phyloP scores from a whole-genome alignment of 2,113 vertebrate species.

The Pungitius pungitius region DNA sequence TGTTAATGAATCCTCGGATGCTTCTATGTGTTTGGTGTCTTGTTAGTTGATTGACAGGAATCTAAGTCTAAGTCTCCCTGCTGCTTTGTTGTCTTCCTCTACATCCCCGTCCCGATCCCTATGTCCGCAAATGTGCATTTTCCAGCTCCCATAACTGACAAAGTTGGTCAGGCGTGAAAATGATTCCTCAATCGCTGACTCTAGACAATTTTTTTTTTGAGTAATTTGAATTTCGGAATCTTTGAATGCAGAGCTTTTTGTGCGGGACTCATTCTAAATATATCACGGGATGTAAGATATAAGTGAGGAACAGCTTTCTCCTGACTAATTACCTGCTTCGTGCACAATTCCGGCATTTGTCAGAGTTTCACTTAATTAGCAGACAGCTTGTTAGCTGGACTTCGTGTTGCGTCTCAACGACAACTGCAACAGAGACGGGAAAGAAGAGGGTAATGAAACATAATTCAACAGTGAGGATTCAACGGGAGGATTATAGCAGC shows the following conservation, averaged over 20 bases:
- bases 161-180: background rate
- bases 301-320: slow-evolving; percentile 24
- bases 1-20: background rate
- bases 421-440: background rate
- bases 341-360: slow-evolving; percentile 42
- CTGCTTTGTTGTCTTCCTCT: background rate
- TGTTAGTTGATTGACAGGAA: background rate
- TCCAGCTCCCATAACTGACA: background rate
- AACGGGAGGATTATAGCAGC: slow-evolving; percentile 15
- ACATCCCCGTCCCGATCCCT: background rate
- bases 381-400: slow-evolving; percentile 19
- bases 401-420: slow-evolving; percentile 25
- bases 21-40: background rate
- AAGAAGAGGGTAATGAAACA: slow-evolving; percentile 15
- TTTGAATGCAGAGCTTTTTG: slow-evolving; percentile 12
- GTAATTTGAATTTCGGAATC: slow-evolving; percentile 4
- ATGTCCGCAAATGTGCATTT: slow-evolving; percentile 5
- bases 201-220: too few relatives aligned
- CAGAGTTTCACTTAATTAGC: slow-evolving; percentile 47
- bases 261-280: slow-evolving; percentile 18
- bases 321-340: slow-evolving; percentile 46
- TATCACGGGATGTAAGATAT: slow-evolving; percentile 19
- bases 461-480: background rate
- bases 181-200: background rate
- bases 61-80: too few relatives aligned